A percentile compares a stretch with the other conserved stretches of the same genome.
These are phyloP conservation scores for Glossophaga mutica DNA, from an alignment of 2,797 vertebrate species.

Conservation along the genomic window DNA sequence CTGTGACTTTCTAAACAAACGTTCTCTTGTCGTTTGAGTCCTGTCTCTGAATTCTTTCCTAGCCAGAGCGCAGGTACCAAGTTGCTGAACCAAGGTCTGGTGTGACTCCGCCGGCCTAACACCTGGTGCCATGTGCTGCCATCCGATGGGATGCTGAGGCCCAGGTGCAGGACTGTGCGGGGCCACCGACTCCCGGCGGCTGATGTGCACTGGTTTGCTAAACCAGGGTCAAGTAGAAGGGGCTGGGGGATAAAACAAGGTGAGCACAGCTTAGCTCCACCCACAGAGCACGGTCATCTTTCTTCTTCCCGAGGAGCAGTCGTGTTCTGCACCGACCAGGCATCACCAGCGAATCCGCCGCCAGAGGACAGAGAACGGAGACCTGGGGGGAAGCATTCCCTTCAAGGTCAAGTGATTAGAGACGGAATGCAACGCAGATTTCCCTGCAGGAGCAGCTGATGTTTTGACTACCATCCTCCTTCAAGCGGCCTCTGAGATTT, in stretches of 20 bases:
- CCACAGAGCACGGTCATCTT: neutral
- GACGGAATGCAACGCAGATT: neutral
- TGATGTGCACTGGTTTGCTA: neutral
- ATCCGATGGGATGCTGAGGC: neutral
- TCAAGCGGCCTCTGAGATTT: neutral
- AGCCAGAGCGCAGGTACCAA: no score
- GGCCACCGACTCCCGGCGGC: neutral
- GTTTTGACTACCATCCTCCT: neutral
- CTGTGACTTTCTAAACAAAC: no score
- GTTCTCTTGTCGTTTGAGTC: no score
- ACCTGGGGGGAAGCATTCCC: neutral
- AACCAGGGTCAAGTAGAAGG: neutral
- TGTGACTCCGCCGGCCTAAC: no score
- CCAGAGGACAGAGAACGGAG: neutral
- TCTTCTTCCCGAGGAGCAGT: neutral
- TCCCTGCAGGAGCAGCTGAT: neutral
- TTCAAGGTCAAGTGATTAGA: fast-evolving
- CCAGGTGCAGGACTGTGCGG: neutral
- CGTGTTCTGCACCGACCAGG: neutral
- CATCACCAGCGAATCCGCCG: neutral
- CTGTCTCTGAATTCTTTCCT: no score
- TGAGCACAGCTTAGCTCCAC: neutral
- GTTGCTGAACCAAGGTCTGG: no score
- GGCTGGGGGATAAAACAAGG: fast-evolving
- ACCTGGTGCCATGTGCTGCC: no score